Percentiles rank a stretch among this genome's conserved stretches.
These are phyloP conservation scores for Azemiops feae DNA, from an alignment of 2,113 vertebrate species.

Conservation along the genomic window DNA sequence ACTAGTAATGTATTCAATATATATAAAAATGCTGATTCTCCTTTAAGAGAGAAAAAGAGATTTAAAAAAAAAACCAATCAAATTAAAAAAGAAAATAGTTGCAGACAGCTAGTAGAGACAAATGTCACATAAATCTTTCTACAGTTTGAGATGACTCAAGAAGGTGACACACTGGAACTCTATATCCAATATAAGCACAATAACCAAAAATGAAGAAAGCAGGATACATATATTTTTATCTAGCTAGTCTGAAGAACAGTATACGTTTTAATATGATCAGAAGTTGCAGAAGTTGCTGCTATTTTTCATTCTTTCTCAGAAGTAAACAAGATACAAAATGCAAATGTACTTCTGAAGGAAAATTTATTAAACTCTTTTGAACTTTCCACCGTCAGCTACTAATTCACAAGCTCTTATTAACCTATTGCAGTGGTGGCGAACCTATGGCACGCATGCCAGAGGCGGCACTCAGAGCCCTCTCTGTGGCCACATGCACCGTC, in stretches of 20 bases:
- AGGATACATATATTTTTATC: conserved; percentile 9
- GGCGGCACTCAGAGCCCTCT: too few species aligned
- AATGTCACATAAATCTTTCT: background rate
- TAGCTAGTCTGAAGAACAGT: background rate
- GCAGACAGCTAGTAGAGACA: background rate
- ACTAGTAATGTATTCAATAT: background rate
- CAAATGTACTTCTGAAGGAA: background rate
- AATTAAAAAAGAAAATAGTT: conserved; percentile 6
- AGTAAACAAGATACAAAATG: background rate
- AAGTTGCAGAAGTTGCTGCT: background rate
- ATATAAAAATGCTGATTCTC: background rate
- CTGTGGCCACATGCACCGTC: too few species aligned
- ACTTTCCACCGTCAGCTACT: background rate
- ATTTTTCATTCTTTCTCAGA: background rate
- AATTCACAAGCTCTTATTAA: background rate
- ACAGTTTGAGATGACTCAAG: background rate
- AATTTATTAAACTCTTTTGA: background rate
- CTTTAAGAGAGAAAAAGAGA: background rate
- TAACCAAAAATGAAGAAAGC: background rate
- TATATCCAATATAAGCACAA: background rate
- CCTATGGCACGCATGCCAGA: too few species aligned
- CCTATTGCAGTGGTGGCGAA: too few species aligned
- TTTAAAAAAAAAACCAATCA: background rate
- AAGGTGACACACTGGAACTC: background rate
- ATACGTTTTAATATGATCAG: conserved; percentile 10